Evolutionary conservation across 2,888 invertebrate genomes (phyloP).

Genomic region (Fragum sueziense): DNA sequence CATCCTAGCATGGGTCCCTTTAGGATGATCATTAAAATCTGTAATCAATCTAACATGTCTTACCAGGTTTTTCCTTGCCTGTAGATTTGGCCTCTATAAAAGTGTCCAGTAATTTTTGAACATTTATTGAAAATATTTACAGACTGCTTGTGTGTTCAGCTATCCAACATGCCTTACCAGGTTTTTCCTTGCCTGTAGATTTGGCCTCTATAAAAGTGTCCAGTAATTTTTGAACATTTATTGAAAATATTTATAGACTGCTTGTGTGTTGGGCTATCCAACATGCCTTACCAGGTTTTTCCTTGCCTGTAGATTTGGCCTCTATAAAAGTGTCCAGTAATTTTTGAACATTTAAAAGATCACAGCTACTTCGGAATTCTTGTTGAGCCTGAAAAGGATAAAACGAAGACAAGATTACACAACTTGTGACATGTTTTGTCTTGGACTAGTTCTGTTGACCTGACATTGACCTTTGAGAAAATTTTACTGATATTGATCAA

Average conservation of each 20-base stretch:
- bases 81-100: conserved; percentile 96
- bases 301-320: conserved; percentile 95
- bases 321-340: conserved; percentile 95
- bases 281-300: conserved; percentile 93
- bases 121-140: no score
- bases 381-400: conserved; percentile 88
- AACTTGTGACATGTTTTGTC: no score
- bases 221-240: conserved; percentile 95
- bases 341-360: conserved; percentile 95
- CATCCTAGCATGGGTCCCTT: no score
- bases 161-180: no score
- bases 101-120: conserved; percentile 95
- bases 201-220: conserved; percentile 96
- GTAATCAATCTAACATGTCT: no score
- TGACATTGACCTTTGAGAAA: not conserved
- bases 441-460: not conserved
- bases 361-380: conserved; percentile 95
- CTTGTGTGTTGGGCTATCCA: no score
- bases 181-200: conserved; percentile 96
- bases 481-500: no score
- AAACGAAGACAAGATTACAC: not conserved
- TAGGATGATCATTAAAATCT: no score
- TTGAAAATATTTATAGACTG: no score
- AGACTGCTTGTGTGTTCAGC: no score
- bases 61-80: conserved; percentile 95